Conservation (phyloP, 2,113 vertebrate species). For the Callipepla squamata region DNA sequence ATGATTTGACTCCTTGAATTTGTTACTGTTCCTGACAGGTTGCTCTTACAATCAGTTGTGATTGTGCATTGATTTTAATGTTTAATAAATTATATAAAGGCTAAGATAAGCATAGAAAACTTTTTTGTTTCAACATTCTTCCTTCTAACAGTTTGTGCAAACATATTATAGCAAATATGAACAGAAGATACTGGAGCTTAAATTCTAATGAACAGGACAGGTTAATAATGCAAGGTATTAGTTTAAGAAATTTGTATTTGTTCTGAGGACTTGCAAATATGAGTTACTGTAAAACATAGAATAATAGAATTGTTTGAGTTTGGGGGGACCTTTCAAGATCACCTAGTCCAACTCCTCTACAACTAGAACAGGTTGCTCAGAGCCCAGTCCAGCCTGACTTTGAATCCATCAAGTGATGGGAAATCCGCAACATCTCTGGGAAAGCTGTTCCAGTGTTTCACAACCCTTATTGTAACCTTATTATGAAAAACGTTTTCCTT, state of each 20-base stretch:
- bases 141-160: not conserved
- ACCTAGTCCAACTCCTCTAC: too few species aligned
- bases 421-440: too few species aligned
- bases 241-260: not conserved
- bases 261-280: not conserved
- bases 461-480: too few species aligned
- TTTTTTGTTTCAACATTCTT: not conserved
- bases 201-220: not conserved
- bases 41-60: not conserved
- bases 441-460: too few species aligned
- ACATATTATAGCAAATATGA: not conserved
- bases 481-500: too few species aligned
- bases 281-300: not conserved
- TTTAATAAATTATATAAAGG: constrained; percentile 19
- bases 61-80: constrained; percentile 23
- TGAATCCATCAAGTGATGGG: too few species aligned
- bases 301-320: too few species aligned
- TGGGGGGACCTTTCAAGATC: too few species aligned
- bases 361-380: too few species aligned
- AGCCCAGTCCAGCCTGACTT: too few species aligned
- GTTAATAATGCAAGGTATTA: not conserved
- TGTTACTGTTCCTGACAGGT: not conserved
- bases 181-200: not conserved
- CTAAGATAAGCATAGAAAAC: constrained; percentile 1
- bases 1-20: constrained; percentile 29